These are phyloP conservation scores for Synanthedon vespiformis DNA, from an alignment of 2,888 invertebrate species.

Conservation along the genomic window DNA sequence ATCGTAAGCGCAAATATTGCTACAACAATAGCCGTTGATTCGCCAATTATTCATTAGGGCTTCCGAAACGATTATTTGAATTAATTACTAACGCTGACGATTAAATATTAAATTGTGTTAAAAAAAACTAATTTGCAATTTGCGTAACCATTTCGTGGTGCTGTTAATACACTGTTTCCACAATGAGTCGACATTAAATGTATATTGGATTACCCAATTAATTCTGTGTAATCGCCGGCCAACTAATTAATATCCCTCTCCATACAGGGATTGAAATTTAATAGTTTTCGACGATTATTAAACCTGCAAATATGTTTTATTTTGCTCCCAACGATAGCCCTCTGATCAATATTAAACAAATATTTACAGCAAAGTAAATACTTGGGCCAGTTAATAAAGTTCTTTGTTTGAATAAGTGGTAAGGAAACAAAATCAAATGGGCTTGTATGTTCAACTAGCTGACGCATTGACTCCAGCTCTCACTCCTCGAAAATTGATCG, in stretches of 20 bases:
- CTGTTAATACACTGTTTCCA: not conserved
- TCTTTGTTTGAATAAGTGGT: no score
- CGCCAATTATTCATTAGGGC: not conserved
- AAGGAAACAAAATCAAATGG: no score
- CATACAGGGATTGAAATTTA: conserved; percentile 46
- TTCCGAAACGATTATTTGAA: not conserved
- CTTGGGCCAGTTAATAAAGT: no score
- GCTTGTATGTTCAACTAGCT: no score
- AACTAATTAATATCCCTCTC: conserved; percentile 52
- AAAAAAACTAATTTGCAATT: not conserved
- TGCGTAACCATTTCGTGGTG: not conserved
- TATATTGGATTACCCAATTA: conserved; percentile 60
- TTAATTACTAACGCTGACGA: not conserved
- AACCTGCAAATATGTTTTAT: not conserved
- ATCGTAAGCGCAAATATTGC: not conserved
- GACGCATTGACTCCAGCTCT: no score
- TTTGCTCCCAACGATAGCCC: not conserved
- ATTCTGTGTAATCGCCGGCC: conserved; percentile 47
- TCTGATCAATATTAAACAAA: no score
- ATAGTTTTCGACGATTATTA: conserved; percentile 37
- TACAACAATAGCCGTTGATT: not conserved
- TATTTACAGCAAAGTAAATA: no score
- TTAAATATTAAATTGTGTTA: not conserved
- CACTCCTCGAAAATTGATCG: no score
- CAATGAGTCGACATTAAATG: conserved; percentile 30